These are phyloP conservation scores for Mus spretus DNA, from an alignment of 2,797 vertebrate genomes.

Conservation along the genomic window DNA sequence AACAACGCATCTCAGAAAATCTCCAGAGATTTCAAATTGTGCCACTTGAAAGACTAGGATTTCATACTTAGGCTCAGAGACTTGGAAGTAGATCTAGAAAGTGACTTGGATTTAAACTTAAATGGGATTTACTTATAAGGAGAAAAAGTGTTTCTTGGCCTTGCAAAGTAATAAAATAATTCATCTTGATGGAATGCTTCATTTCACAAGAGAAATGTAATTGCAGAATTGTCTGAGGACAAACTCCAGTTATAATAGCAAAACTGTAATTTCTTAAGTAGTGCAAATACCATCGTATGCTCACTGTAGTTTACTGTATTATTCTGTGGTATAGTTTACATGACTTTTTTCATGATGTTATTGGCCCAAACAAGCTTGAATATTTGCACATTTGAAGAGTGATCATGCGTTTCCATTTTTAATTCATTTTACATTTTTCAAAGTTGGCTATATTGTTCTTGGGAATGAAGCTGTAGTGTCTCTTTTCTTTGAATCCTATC, in stretches of 20 bases:
- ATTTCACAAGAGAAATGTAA: constrained; percentile 50
- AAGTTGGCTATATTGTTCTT: not conserved
- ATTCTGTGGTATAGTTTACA: not conserved
- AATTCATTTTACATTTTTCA: not conserved
- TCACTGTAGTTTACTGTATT: not conserved
- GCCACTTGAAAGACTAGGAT: not conserved
- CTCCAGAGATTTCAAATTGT: not conserved
- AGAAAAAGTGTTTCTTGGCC: not conserved
- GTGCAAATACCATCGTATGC: not conserved
- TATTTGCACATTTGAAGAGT: not conserved
- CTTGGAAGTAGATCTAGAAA: not conserved
- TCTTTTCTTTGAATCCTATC: not conserved
- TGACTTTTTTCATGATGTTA: not conserved
- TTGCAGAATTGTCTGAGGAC: constrained; percentile 13
- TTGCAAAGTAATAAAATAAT: constrained; percentile 27
- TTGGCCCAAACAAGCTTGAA: not conserved
- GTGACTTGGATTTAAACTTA: constrained; percentile 6
- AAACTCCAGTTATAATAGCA: not conserved
- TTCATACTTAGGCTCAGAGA: not conserved
- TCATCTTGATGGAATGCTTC: constrained; percentile 11
- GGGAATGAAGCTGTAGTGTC: not conserved
- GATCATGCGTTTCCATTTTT: not conserved
- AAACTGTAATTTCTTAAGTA: not conserved
- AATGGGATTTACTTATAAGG: not conserved
- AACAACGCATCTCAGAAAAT: not conserved